Evolutionary conservation across 2,888 invertebrate genomes (phyloP), one percentile per base, ranked within the genome.

Genomic region (Scaptomyza flava): DNA sequence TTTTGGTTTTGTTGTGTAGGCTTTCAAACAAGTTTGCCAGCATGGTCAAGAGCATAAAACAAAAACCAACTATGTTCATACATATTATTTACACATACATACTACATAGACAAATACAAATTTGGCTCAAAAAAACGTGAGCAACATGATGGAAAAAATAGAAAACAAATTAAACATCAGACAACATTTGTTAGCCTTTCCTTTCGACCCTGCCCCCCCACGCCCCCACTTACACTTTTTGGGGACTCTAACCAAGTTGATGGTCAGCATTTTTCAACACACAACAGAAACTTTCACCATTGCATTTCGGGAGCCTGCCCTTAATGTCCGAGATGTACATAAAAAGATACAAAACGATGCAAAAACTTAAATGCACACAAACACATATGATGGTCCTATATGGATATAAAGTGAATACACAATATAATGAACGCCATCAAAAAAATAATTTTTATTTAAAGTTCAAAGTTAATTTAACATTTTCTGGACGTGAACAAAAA

Each of bases 141-240:
- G 66, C 46, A 57, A 42, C 31, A 63, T 57, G 27, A 63, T 57
- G 27, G 52, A 45, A 47, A 67, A 78, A 77, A 81, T 81, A 64
- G 79, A 70, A 83, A 83, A 83, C 76, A 81, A 81, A 84, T 81
- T 81, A 84, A 79, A 70, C 71, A 79, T 68, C 63, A 66, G 63
- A 11, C 54, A 71, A 57, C 46, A 67, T 70, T 65, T 68, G 12
- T 27, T 31, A 27, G 12, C 11, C 7, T 4, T 27, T 12, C 11
- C 14, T 38, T 4, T 1, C 23, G n/a, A 0, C 30, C n/a, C 2
- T 3, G 8, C 7, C 1, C 9, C 27, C 33, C 3, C 8, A 8
- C 46, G 20, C 27, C 17, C 17, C 17, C 17, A 17, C 17, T n/a
- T n/a, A n/a, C n/a, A n/a, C 17, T 1, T 17, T 17, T 45, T 20